These are phyloP conservation scores for Taphrorychus bicolor DNA, from an alignment of 2,888 invertebrate species.

Conservation along the genomic window DNA sequence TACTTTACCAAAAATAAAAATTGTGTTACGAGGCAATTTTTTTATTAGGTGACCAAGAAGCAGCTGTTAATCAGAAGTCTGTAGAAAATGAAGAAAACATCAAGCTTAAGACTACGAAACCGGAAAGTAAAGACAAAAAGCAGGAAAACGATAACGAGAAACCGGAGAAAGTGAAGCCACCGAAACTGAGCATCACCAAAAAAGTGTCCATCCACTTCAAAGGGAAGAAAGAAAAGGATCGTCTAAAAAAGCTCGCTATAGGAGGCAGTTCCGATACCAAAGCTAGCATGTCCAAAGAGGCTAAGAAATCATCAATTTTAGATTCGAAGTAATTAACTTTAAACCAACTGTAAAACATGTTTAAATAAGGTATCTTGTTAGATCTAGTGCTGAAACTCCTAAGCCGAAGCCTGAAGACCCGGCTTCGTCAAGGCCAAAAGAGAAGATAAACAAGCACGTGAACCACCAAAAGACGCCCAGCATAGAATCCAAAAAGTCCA, in stretches of 20 bases:
- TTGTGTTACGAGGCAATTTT: not conserved
- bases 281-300: slow-evolving; percentile 38
- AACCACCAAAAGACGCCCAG: slow-evolving; percentile 56
- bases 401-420: slow-evolving; percentile 14
- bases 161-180: slow-evolving; percentile 46
- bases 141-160: not conserved
- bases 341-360: not conserved
- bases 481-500: slow-evolving; percentile 52
- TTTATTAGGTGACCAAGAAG: slow-evolving; percentile 10
- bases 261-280: slow-evolving; percentile 41
- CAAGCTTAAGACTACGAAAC: slow-evolving; percentile 48
- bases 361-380: not conserved
- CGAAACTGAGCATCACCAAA: slow-evolving; percentile 55
- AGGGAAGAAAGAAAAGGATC: slow-evolving; percentile 54
- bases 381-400: slow-evolving; percentile 10
- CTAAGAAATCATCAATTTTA: slow-evolving; percentile 50
- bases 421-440: slow-evolving; percentile 26
- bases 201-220: slow-evolving; percentile 62
- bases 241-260: slow-evolving; percentile 38
- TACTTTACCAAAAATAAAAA: too few relatives aligned
- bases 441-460: slow-evolving; percentile 27
- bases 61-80: slow-evolving; percentile 38
- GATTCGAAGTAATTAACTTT: slow-evolving; percentile 46
- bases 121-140: slow-evolving; percentile 39
- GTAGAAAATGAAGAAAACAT: slow-evolving; percentile 57